Evolutionary conservation across 2,113 vertebrate species (phyloP), one percentile per base, ranked within the genome.

Genomic region (Podocnemis expansa): DNA sequence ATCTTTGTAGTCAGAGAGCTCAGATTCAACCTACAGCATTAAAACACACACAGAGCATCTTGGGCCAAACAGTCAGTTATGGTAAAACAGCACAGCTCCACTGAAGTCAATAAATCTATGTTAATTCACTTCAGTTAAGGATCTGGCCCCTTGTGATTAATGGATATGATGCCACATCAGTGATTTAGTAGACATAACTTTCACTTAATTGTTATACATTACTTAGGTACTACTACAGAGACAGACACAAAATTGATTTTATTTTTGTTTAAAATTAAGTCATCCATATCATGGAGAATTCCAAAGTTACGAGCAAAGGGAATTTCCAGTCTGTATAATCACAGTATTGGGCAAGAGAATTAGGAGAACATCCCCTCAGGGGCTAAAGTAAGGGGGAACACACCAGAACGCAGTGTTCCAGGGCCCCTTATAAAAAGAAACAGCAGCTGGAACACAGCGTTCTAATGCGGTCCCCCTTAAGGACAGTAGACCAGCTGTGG

Each of bases 21-120:
- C 38, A 45, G 5, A 0, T 54, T 9, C 34, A 89, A 55, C 21
- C 81, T 2, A 49, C 0, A 0, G 22, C 10, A 83, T 0, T 75
- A 43, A 5, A 5, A 89, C 93, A 91, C 21, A 45, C 17, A 29
- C 1, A 73, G n/a, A 81, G 29, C 78, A 78, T 13, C 21, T n/a
- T 34, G 86, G 24, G 25, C 76, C 84, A 70, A 93, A 83, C 9
- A 58, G 75, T 31, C 6, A 84, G 17, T 9, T 78, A 47, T 49
- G 14, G 85, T 19, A 85, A 47, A 89, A 91, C 78, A 89, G 12
- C 60, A 82, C 0, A n/a, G 4, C 11, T 89, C 87, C 16, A n/a
- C 1, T 49, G 55, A 52, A 19, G 27, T 67, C 67, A 88, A 89
- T 84, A 84, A 86, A 45, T 4, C 47, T 55, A 31, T 41, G 78